Conservation (phyloP, 2,888 invertebrate genomes). For the Halictus ligatus region DNA sequence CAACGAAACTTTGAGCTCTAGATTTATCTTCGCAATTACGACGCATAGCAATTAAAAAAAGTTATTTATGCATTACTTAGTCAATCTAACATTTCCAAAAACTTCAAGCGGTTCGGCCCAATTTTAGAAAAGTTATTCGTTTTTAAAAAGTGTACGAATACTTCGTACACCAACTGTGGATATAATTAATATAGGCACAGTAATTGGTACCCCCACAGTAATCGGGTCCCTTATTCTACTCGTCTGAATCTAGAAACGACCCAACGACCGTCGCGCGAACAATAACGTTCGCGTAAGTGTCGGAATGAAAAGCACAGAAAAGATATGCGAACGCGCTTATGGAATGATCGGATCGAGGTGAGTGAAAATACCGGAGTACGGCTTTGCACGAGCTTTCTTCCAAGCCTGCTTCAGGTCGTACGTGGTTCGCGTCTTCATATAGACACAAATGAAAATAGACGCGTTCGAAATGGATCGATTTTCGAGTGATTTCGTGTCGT, state of each 20-base stretch:
- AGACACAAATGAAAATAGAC: slow-evolving; percentile 42
- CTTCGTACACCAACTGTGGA: too few species aligned
- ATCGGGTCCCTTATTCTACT: too few species aligned
- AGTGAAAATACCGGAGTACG: slow-evolving; percentile 51
- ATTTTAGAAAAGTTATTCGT: too few species aligned
- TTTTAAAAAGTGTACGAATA: too few species aligned
- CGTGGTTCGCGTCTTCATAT: slow-evolving; percentile 75
- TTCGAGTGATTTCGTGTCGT: not conserved
- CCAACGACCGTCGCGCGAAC: not conserved
- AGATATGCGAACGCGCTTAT: not conserved
- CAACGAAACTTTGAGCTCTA: too few species aligned
- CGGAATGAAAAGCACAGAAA: not conserved
- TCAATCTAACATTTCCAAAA: too few species aligned
- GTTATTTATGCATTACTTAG: too few species aligned
- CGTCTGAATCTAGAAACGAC: not conserved
- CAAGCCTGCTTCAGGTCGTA: slow-evolving; percentile 76
- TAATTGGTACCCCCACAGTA: too few species aligned
- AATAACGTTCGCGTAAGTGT: not conserved
- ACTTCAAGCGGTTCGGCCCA: too few species aligned
- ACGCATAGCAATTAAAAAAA: too few species aligned
- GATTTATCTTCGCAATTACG: too few species aligned
- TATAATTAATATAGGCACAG: too few species aligned
- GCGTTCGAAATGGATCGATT: slow-evolving; percentile 24
- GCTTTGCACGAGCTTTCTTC: slow-evolving; percentile 68
- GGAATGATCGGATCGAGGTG: slow-evolving; percentile 5